Conservation (phyloP, 2,888 invertebrate species). For the Drosophila atripex region DNA sequence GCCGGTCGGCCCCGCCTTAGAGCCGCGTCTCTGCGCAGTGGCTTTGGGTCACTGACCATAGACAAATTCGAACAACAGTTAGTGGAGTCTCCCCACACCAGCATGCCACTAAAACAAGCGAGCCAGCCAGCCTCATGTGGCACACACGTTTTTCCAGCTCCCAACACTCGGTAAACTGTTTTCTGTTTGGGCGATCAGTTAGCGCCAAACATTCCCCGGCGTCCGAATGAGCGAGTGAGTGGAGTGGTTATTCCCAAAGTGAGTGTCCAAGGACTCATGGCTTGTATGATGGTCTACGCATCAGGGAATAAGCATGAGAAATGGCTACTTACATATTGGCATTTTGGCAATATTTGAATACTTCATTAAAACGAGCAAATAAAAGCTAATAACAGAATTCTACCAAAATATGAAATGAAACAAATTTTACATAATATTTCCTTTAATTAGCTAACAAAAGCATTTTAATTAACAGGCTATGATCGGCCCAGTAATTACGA, state of each 20-base stretch:
- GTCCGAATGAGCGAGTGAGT: conserved; percentile 18
- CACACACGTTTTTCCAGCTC: conserved; percentile 49
- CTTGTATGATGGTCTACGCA: no score
- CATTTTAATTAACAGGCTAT: conserved; percentile 23
- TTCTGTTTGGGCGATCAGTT: conserved; percentile 39
- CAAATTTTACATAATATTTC: no score
- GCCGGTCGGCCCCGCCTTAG: conserved; percentile 30
- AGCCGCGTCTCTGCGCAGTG: conserved; percentile 5
- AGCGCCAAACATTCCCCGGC: conserved; percentile 31
- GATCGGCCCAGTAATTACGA: conserved; percentile 11
- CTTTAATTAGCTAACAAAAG: conserved; percentile 1
- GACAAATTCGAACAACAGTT: conserved; percentile 72
- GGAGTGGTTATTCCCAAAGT: conserved; percentile 1
- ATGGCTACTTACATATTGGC: background rate
- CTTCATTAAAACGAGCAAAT: background rate
- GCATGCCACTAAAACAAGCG: conserved; percentile 6
- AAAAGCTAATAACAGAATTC: background rate
- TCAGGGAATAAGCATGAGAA: no score
- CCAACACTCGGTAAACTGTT: conserved; percentile 29
- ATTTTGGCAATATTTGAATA: no score
- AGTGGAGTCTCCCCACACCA: conserved; percentile 29
- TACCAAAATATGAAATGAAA: background rate
- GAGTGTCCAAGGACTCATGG: background rate
- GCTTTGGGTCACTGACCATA: conserved; percentile 73
- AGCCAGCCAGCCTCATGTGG: conserved; percentile 13